Conservation (phyloP, 2,797 vertebrate species). For the Gobio occitaniae region DNA sequence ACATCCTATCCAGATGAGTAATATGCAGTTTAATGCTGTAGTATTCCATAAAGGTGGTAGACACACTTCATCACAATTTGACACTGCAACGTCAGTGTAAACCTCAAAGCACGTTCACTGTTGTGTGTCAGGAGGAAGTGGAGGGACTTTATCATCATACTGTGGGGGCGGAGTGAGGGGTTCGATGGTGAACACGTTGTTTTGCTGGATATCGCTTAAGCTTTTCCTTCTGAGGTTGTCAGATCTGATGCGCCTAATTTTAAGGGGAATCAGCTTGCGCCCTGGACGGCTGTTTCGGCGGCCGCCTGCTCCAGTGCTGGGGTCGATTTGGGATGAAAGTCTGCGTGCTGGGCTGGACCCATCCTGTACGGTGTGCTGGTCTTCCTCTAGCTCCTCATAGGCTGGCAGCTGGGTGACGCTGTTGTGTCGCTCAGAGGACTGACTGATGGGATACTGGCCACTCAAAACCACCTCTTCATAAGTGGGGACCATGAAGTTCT, state of each 20-base stretch:
- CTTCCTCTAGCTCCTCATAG: slow-evolving; percentile 86
- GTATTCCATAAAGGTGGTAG: not conserved
- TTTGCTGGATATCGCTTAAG: slow-evolving; percentile 69
- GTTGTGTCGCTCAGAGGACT: slow-evolving; percentile 72
- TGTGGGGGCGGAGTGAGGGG: slow-evolving; percentile 93
- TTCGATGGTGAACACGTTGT: slow-evolving; percentile 81
- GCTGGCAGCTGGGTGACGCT: slow-evolving; percentile 88
- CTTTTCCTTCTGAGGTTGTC: slow-evolving; percentile 90
- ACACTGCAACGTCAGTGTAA: not conserved
- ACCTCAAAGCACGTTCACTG: slow-evolving; percentile 32
- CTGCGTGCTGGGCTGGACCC: not conserved
- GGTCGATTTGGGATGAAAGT: slow-evolving; percentile 28
- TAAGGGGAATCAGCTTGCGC: slow-evolving; percentile 86
- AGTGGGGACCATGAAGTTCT: slow-evolving; percentile 88
- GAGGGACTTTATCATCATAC: slow-evolving; percentile 83
- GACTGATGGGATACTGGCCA: slow-evolving; percentile 74
- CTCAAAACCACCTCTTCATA: slow-evolving; percentile 93
- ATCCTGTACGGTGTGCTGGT: slow-evolving; percentile 47
- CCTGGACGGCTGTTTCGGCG: slow-evolving; percentile 73
- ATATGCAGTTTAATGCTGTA: not conserved
- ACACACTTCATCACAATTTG: not conserved
- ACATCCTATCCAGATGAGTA: not conserved
- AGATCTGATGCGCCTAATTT: slow-evolving; percentile 91
- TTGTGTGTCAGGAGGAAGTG: slow-evolving; percentile 59
- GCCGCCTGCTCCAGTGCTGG: slow-evolving; percentile 43